Conservation (phyloP, 2,113 vertebrate genomes). For the Polyodon spathula region DNA sequence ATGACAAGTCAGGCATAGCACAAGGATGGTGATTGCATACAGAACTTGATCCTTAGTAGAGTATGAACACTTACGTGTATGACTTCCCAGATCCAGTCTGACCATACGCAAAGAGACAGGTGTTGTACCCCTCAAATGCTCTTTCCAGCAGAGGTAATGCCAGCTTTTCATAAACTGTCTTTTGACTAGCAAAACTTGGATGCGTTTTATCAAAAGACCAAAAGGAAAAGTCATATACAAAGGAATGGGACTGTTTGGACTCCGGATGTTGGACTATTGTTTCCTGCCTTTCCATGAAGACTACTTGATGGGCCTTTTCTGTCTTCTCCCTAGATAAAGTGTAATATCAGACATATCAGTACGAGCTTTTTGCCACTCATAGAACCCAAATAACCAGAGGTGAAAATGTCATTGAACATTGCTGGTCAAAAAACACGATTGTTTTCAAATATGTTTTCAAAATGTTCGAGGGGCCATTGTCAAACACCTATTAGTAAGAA, state of each 20-base stretch:
- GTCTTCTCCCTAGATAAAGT: constrained; percentile 65
- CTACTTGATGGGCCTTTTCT: constrained; percentile 59
- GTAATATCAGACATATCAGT: neutral
- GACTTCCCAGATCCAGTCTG: constrained; percentile 97
- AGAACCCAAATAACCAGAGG: no score
- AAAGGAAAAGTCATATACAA: constrained; percentile 76
- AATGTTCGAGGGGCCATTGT: no score
- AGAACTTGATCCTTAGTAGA: neutral
- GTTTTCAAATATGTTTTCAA: no score
- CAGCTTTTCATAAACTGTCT: constrained; percentile 64
- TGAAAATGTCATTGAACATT: no score
- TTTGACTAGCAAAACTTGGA: constrained; percentile 66
- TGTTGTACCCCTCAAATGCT: constrained; percentile 86
- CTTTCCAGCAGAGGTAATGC: constrained; percentile 73
- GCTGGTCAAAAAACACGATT: no score
- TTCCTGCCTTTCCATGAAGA: constrained; percentile 71
- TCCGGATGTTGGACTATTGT: constrained; percentile 65
- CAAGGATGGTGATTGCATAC: no score
- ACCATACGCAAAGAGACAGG: constrained; percentile 90
- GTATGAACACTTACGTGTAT: constrained; percentile 71
- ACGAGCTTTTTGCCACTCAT: neutral
- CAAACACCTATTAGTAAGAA: no score
- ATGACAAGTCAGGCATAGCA: neutral
- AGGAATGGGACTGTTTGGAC: constrained; percentile 68
- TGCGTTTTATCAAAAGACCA: constrained; percentile 73